Evolutionary conservation across 2,797 vertebrate species (phyloP).

Genomic region (Microctenopoma steveboyesi): DNA sequence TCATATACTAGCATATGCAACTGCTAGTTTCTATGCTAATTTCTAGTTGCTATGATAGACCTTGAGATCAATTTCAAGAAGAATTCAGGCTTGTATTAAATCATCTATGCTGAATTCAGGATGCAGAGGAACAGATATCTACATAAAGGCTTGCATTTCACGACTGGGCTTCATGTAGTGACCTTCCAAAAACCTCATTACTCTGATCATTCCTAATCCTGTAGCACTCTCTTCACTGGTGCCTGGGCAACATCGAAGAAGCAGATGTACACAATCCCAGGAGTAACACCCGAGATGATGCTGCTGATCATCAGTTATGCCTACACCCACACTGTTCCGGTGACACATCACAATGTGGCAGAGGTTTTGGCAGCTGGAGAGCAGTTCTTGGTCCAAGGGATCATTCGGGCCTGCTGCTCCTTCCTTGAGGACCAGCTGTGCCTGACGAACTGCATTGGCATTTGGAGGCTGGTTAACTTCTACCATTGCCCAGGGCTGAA

Average conservation of each 20-base stretch:
- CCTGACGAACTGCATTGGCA: conserved; percentile 82
- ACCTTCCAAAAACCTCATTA: too few relatives aligned
- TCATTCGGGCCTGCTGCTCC: conserved; percentile 79
- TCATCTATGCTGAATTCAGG: too few relatives aligned
- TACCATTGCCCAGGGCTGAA: conserved; percentile 79
- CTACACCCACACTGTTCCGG: conserved; percentile 75
- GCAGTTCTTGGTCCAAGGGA: conserved; percentile 82
- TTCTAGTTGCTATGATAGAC: too few relatives aligned
- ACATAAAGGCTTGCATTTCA: too few relatives aligned
- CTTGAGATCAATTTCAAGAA: too few relatives aligned
- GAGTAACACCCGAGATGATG: conserved; percentile 64
- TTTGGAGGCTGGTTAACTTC: conserved; percentile 78
- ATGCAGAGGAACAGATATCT: too few relatives aligned
- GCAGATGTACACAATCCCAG: conserved; percentile 78
- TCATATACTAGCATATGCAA: too few relatives aligned
- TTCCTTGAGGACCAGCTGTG: conserved; percentile 84
- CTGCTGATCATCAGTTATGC: conserved; percentile 81
- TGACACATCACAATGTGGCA: conserved; percentile 79
- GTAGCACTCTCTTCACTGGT: conserved; percentile 70
- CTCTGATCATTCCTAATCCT: background rate
- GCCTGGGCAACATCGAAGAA: conserved; percentile 68
- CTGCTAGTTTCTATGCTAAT: too few relatives aligned
- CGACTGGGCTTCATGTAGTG: too few relatives aligned
- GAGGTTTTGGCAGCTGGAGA: conserved; percentile 83
- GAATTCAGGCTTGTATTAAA: too few relatives aligned